Evolutionary conservation across 2,113 vertebrate species (phyloP), one percentile per base, ranked within the genome.

Genomic region (Forbesichthys agassizii): DNA sequence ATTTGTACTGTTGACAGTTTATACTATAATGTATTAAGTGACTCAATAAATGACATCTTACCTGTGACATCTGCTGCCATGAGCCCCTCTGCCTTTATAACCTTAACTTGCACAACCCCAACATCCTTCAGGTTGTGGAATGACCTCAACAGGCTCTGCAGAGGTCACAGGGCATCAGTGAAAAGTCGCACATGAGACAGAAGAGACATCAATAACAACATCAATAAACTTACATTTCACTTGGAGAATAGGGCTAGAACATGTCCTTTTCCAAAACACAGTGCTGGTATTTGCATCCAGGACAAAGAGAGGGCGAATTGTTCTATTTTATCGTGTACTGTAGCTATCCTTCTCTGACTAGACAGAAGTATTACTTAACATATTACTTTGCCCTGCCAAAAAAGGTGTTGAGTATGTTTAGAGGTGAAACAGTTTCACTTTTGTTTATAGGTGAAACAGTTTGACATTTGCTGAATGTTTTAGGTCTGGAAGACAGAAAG

Each of bases 11-110:
- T 54, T 54, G 52, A 16, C 52, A 0, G 11, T n/a, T n/a, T 7
- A 54, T 3, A 60, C 33, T 47, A 47, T 36, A 60, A 42, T 47
- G 49, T 36, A 12, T 20, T 10, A 27, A 12, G 53, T 27, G 27
- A 27, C 27, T 42, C 36, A 54, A 18, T 27, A 11, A 18, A 6
- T 59, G 10, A 27, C 56, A 65, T 66, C 85, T 92, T 93, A 96
- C 98, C 98, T 93, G 95, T 99, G 88, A 99, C 96, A 79, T 99
- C 98, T 78, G 98, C 98, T 51, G 95, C 96, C 98, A 98, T 97
- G 91, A 99, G 92, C 58, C 96, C 96, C 91, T 99, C 97, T 48
- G 97, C 97, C 82, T 94, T 93, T 92, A 98, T 97, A 86, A 99
- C 95, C 92, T 98, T 99, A 90, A 98, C 95, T 88, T 99, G 97